Percentiles rank a stretch among this genome's conserved stretches.
Conservation (phyloP, 2,888 invertebrate genomes). For the Drosophila borealis region DNA sequence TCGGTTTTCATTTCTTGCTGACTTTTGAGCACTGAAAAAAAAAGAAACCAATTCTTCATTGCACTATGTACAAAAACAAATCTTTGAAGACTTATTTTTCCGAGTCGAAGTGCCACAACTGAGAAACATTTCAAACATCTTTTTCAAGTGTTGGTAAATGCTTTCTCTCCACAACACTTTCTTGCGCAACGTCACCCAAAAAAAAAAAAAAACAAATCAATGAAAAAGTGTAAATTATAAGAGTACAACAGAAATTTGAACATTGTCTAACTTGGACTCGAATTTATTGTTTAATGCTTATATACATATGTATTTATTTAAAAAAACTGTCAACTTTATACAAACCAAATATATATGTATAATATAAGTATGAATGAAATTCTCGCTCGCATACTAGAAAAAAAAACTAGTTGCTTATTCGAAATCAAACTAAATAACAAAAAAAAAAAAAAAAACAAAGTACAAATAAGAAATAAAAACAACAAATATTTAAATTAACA, state of each 20-base stretch:
- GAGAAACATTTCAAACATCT: constrained; percentile 44
- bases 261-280: constrained; percentile 58
- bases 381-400: constrained; percentile 40
- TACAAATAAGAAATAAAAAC: constrained; percentile 40
- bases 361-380: constrained; percentile 44
- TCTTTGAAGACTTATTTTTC: constrained; percentile 49
- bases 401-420: constrained; percentile 51
- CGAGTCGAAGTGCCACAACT: constrained; percentile 33
- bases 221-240: not conserved
- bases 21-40: constrained; percentile 69
- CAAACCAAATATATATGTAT: constrained; percentile 47
- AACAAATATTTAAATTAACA: constrained; percentile 48
- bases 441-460: constrained; percentile 41
- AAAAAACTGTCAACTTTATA: constrained; percentile 43
- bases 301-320: constrained; percentile 54
- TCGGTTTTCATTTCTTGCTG: constrained; percentile 62
- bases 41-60: constrained; percentile 60
- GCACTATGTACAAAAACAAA: constrained; percentile 64
- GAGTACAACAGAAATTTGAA: constrained; percentile 48
- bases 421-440: constrained; percentile 62
- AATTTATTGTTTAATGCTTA: constrained; percentile 55
- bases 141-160: constrained; percentile 58
- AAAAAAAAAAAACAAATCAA: constrained; percentile 1
- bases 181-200: constrained; percentile 44
- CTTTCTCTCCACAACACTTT: constrained; percentile 51